These are phyloP conservation scores for Decapterus maruadsi DNA, from an alignment of 2,797 vertebrate species.

Conservation along the genomic window DNA sequence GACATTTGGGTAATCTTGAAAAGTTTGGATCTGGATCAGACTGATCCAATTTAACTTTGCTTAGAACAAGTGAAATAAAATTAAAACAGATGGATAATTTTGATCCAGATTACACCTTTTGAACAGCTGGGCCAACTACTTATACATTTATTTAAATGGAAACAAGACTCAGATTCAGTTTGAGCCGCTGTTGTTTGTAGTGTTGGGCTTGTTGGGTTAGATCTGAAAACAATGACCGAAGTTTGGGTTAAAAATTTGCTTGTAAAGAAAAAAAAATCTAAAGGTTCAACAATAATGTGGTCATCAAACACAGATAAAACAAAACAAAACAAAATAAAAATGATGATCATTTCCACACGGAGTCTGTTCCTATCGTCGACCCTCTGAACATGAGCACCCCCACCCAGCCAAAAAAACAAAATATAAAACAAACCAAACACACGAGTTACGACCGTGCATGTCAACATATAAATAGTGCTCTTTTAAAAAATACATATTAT, in stretches of 20 bases:
- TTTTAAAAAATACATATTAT: slow-evolving; percentile 65
- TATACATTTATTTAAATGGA: no score
- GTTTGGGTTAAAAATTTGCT: no score
- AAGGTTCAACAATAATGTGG: not conserved
- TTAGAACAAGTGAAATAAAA: no score
- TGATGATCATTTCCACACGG: no score
- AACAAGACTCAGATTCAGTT: slow-evolving; percentile 3
- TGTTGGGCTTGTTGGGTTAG: not conserved
- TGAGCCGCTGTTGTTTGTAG: not conserved
- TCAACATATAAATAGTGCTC: slow-evolving; percentile 60
- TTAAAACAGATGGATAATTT: no score
- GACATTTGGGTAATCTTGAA: no score
- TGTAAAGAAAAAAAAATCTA: not conserved
- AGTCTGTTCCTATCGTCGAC: not conserved
- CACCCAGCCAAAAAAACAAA: not conserved
- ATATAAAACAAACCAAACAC: slow-evolving; percentile 11
- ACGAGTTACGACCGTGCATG: slow-evolving; percentile 11
- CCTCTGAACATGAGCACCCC: slow-evolving; percentile 8
- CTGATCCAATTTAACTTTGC: no score
- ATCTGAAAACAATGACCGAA: no score
- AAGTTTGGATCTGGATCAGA: no score
- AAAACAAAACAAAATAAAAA: no score
- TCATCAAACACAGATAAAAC: not conserved
- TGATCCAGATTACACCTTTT: no score
- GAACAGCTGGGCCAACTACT: no score